Evolutionary conservation across 1,140 invertebrate genomes (phyloP), one percentile per base, ranked within the genome.

Genomic region (Brachionus angularis): DNA sequence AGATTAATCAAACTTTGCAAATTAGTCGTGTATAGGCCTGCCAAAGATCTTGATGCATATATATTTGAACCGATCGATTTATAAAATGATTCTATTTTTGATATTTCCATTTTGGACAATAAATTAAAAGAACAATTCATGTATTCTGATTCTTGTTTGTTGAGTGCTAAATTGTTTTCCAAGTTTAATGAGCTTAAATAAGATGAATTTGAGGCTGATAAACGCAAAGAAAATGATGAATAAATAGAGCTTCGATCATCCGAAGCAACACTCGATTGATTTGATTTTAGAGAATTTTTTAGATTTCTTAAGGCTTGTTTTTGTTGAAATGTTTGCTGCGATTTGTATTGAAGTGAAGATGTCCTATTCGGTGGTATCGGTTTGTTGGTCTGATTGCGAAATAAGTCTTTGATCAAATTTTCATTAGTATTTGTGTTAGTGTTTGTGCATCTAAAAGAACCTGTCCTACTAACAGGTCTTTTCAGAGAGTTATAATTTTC

Each of bases 51-150:
- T 8, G 47, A 50, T 2, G 46, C 44, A 25, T 27, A 44, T 8
- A 70, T 47, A 16, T 18, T 12, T 8, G 67, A 50, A 16, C 67
- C 67, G 23, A 70, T 70, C 31, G 46, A 50, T 31, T 70, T 50
- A 23, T 70, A 70, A 33, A 29, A 70, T 39, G 27, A 16, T 29
- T 50, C 67, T 25, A 70, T 70, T 34, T 70, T 70, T 12, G 21
- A n/a, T 16, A 21, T 52, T 12, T 70, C 67, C 21, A n/a, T 25
- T 29, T 46, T 29, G 31, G 27, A 31, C 7, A 58, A 14, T 5
- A 58, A 29, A 58, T 10, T n/a, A n/a, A n/a, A n/a, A n/a, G n/a
- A n/a, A n/a, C n/a, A n/a, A n/a, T n/a, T n/a, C n/a, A n/a, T n/a
- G n/a, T n/a, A n/a, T n/a, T n/a, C n/a, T n/a, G n/a, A n/a, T n/a